A percentile compares a stretch with the other conserved stretches of the same genome.
phyloP scores from a whole-genome alignment of 2,888 invertebrate species.

The Drosophila meridiana region DNA sequence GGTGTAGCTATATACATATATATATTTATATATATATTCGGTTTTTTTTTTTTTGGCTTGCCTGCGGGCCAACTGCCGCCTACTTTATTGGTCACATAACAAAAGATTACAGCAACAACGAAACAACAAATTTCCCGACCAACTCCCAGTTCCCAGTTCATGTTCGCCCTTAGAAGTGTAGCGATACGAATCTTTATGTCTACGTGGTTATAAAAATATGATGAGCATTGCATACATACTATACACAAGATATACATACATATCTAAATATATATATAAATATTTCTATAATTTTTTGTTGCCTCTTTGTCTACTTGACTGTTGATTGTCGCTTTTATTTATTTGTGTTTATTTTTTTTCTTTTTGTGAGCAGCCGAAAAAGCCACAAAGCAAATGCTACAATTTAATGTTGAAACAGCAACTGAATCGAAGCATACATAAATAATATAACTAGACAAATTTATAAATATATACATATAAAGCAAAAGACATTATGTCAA shows the following conservation, averaged over 20 bases:
- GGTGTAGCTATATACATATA: constrained; percentile 42
- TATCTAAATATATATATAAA: constrained; percentile 16
- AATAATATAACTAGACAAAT: background rate
- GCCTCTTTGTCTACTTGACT: constrained; percentile 27
- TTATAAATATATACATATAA: background rate
- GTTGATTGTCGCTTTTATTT: constrained; percentile 68
- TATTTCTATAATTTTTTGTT: constrained; percentile 34
- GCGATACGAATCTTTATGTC: constrained; percentile 76
- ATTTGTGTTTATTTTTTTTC: background rate
- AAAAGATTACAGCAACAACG: constrained; percentile 74
- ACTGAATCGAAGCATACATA: background rate
- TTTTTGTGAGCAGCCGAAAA: constrained; percentile 12
- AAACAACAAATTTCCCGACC: constrained; percentile 50
- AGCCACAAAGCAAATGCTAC: constrained; percentile 41
- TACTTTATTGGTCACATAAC: constrained; percentile 81
- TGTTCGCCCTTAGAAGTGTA: constrained; percentile 26
- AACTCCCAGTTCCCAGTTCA: constrained; percentile 22
- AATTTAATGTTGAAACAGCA: constrained; percentile 44
- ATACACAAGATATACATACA: constrained; percentile 30
- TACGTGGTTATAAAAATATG: constrained; percentile 82
- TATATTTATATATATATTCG: constrained; percentile 14
- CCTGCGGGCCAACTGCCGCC: constrained; percentile 71
- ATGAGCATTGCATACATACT: constrained; percentile 71
- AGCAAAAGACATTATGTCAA: background rate
- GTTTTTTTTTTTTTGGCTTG: constrained; percentile 42